A percentile compares a stretch with the other conserved stretches of the same genome.
Evolutionary conservation across 2,113 vertebrate species (phyloP).

Genomic region (Prietella phreatophila): DNA sequence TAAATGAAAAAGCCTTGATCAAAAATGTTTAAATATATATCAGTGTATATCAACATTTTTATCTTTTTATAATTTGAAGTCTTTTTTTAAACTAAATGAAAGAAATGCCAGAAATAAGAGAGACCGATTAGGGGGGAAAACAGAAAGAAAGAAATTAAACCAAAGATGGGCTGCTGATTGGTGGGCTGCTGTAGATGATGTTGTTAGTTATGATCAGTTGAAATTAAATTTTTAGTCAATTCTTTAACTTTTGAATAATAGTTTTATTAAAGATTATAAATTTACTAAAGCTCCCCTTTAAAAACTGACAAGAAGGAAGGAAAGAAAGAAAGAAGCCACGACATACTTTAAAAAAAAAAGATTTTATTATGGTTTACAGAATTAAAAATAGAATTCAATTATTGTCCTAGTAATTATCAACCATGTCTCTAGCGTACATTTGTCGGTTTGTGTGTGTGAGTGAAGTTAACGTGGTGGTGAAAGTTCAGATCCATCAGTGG

Average conservation of each 20-base stretch:
- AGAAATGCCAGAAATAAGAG: not conserved
- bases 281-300: not conserved
- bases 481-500: constrained; percentile 65
- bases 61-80: not conserved
- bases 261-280: not conserved
- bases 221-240: not conserved
- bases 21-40: not conserved
- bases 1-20: not conserved
- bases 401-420: not conserved
- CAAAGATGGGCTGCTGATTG: not conserved
- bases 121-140: not conserved
- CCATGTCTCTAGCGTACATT: not conserved
- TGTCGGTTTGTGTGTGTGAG: not conserved
- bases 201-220: not conserved
- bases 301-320: not conserved
- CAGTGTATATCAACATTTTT: too few species aligned
- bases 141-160: not conserved
- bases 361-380: not conserved
- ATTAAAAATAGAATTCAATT: not conserved
- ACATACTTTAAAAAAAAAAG: not conserved
- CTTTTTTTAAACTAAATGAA: not conserved
- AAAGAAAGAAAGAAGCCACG: not conserved
- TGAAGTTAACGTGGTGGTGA: not conserved
- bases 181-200: not conserved
- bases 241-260: not conserved